These are phyloP conservation scores for Gymnogyps californianus DNA, from an alignment of 2,113 vertebrate species.

Conservation along the genomic window DNA sequence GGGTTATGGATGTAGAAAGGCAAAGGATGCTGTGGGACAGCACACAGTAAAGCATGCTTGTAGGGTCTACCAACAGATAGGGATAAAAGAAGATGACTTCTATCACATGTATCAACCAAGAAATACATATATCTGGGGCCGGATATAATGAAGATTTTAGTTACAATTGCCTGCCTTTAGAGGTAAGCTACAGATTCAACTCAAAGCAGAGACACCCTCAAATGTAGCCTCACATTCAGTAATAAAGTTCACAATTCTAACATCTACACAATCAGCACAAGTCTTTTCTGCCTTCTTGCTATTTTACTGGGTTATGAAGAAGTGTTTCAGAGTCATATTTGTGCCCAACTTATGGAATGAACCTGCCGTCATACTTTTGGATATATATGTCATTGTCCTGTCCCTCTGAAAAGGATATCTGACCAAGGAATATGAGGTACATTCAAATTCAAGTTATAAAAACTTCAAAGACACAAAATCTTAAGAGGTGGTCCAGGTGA, in stretches of 20 bases:
- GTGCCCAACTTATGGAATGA: not conserved
- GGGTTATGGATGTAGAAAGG: not conserved
- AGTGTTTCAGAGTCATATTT: not conserved
- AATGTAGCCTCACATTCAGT: not conserved
- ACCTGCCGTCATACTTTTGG: not conserved
- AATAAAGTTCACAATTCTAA: not conserved
- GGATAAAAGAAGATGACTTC: not conserved
- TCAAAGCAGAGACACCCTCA: not conserved
- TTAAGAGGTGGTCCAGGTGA: not conserved
- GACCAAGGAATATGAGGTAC: not conserved
- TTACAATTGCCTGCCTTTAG: not conserved
- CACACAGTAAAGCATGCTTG: not conserved
- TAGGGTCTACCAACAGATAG: not conserved
- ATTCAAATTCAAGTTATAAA: not conserved
- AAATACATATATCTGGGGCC: not conserved
- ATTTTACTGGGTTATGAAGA: not conserved
- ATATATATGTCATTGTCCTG: not conserved
- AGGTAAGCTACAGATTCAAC: not conserved
- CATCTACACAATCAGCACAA: not conserved
- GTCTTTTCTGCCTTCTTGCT: not conserved
- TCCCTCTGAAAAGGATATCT: not conserved
- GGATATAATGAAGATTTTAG: not conserved
- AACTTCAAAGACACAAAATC: not conserved
- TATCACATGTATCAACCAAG: not conserved
- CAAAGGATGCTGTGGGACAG: not conserved